phyloP scores from a whole-genome alignment of 2,888 invertebrate species.

The Drosophila prolongata region DNA sequence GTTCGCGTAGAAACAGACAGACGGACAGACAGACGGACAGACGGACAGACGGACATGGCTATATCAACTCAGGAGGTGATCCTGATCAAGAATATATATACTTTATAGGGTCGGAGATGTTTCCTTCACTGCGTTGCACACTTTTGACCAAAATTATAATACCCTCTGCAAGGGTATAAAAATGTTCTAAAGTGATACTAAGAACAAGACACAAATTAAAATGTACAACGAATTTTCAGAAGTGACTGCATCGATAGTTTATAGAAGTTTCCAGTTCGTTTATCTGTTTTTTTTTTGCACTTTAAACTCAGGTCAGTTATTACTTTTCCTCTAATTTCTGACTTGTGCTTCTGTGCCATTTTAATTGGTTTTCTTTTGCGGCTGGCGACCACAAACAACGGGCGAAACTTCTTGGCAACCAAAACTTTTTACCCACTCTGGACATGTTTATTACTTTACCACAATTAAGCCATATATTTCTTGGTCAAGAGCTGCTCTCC shows the following conservation, averaged over 20 bases:
- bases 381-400: slow-evolving; percentile 17
- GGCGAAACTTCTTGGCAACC: slow-evolving; percentile 23
- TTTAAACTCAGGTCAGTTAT: slow-evolving; percentile 6
- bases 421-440: slow-evolving; percentile 49
- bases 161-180: too few species aligned
- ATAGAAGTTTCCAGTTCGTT: slow-evolving; percentile 1
- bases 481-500: slow-evolving; percentile 42
- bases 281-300: background rate
- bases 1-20: too few species aligned
- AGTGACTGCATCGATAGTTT: background rate
- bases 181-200: too few species aligned
- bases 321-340: slow-evolving; percentile 18
- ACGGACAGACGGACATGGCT: too few species aligned
- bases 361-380: slow-evolving; percentile 43
- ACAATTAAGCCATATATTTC: slow-evolving; percentile 70
- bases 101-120: too few species aligned
- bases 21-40: too few species aligned
- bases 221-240: too few species aligned
- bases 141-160: too few species aligned
- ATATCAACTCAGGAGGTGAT: too few species aligned
- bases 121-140: too few species aligned
- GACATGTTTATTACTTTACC: slow-evolving; percentile 53
- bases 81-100: too few species aligned
- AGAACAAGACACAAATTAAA: too few species aligned
- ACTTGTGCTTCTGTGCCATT: slow-evolving; percentile 21